phyloP scores from a whole-genome alignment of 2,888 invertebrate genomes.

The Dastarcus helophoroides region DNA sequence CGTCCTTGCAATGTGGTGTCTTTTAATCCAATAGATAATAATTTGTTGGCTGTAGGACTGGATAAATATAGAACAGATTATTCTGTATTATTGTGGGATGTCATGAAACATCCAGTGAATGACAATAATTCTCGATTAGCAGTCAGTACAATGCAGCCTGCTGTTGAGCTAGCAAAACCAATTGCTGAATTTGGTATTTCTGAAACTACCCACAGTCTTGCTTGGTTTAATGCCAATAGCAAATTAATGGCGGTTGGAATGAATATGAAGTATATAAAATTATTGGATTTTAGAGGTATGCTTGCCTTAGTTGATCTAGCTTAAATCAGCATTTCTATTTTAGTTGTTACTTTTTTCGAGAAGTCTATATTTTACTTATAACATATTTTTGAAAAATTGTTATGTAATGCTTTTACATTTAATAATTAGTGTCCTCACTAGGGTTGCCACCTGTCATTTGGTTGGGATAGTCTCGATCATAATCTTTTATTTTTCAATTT shows the following conservation, averaged over 20 bases:
- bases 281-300: slow-evolving; percentile 81
- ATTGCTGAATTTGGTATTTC: slow-evolving; percentile 69
- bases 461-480: too few relatives aligned
- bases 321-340: slow-evolving; percentile 3
- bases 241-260: slow-evolving; percentile 78
- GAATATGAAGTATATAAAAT: slow-evolving; percentile 77
- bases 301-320: slow-evolving; percentile 2
- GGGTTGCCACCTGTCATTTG: too few relatives aligned
- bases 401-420: too few relatives aligned
- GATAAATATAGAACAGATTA: slow-evolving; percentile 85
- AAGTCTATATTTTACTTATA: too few relatives aligned
- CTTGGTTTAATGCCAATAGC: slow-evolving; percentile 68
- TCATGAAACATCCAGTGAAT: slow-evolving; percentile 41
- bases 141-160: slow-evolving; percentile 33
- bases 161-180: slow-evolving; percentile 46
- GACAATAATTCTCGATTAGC: slow-evolving; percentile 22
- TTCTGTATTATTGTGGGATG: slow-evolving; percentile 85
- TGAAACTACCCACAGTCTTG: slow-evolving; percentile 72
- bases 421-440: too few relatives aligned
- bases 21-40: slow-evolving; percentile 76
- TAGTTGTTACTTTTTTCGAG: too few relatives aligned
- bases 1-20: slow-evolving; percentile 77
- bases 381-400: too few relatives aligned
- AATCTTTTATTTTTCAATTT: too few relatives aligned
- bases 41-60: slow-evolving; percentile 74